Evolutionary conservation across 2,888 invertebrate species (phyloP), one percentile per base, ranked within the genome.

Genomic region (Athrips mouffetella): DNA sequence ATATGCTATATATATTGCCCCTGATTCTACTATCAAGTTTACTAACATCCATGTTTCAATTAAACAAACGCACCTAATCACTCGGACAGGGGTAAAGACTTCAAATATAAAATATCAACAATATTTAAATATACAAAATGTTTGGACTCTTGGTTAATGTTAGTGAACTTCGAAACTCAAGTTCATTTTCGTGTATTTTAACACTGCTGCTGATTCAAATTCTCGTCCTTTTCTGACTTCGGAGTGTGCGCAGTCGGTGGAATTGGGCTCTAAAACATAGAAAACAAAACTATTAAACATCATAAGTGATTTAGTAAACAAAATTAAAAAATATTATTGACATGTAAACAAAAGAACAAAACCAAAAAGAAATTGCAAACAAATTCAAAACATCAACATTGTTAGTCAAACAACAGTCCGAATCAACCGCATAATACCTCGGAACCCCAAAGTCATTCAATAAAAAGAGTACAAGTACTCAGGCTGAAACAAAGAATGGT

Each of bases 171-270:
- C 58, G 67, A 57, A 65, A 66, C 59, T 53, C 52, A 50, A 60
- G 57, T 48, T 59, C 52, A 58, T 48, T 54, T 54, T 46, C 33
- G 39, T 52, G 57, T 54, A 57, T 63, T 68, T 80, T 90, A 90
- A 84, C 84, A 89, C 73, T 91, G 89, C 71, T 92, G 91, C 71
- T 92, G 91, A 85, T 93, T 93, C 85, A 93, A 89, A 88, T 93
- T 93, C 78, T 92, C 93, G 76, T 94, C 44, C 21, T 44, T 44
- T 20, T 44, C 94, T 64, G 93, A 90, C 68, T 91, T 91, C 73
- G 91, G 91, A 70, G 84, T 85, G 75, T 87, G 89, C 75, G 81
- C 79, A 66, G 80, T 78, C 64, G 89, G 89, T 73, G 92, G 93
- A 74, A 91, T 85, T 69, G 93, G 93, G 87, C 92, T 93, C 94